These are phyloP conservation scores for Drosophila chauvacae DNA, from an alignment of 1,140 invertebrate genomes.

Conservation along the genomic window DNA sequence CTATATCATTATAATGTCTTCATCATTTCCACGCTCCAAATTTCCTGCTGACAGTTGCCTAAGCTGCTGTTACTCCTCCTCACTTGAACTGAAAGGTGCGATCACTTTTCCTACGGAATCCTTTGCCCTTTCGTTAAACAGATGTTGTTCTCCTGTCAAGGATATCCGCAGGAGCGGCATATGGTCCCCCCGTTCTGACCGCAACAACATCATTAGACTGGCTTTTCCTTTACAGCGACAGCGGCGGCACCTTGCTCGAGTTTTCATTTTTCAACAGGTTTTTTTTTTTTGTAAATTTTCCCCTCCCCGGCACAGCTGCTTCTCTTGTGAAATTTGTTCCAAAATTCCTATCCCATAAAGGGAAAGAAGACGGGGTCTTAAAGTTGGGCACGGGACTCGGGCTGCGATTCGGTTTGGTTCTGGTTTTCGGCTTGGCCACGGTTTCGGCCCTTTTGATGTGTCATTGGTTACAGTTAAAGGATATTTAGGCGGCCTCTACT, in stretches of 20 bases:
- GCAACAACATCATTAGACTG: constrained; percentile 53
- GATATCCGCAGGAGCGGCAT: constrained; percentile 61
- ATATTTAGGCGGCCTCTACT: constrained; percentile 68
- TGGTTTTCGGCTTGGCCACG: constrained; percentile 16
- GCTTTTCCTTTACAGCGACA: not conserved
- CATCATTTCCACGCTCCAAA: not conserved
- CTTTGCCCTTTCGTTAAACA: constrained; percentile 21
- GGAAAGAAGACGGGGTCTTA: constrained; percentile 12
- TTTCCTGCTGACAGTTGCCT: constrained; percentile 27
- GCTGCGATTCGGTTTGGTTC: constrained; percentile 21
- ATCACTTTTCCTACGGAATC: constrained; percentile 11
- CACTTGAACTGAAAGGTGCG: not conserved
- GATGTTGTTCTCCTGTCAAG: constrained; percentile 59
- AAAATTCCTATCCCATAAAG: constrained; percentile 8
- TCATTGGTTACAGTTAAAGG: constrained; percentile 82
- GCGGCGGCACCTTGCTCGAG: constrained; percentile 29
- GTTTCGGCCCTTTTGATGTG: constrained; percentile 66
- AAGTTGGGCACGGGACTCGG: constrained; percentile 54
- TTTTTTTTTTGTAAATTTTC: not conserved
- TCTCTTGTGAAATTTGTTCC: not conserved
- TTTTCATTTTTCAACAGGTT: constrained; percentile 26
- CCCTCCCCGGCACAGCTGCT: not conserved
- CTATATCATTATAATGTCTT: not conserved
- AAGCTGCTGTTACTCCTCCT: constrained; percentile 17
- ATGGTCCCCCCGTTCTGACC: constrained; percentile 17